phyloP scores from a whole-genome alignment of 1,140 invertebrate species.

The Brachionus angularis region DNA sequence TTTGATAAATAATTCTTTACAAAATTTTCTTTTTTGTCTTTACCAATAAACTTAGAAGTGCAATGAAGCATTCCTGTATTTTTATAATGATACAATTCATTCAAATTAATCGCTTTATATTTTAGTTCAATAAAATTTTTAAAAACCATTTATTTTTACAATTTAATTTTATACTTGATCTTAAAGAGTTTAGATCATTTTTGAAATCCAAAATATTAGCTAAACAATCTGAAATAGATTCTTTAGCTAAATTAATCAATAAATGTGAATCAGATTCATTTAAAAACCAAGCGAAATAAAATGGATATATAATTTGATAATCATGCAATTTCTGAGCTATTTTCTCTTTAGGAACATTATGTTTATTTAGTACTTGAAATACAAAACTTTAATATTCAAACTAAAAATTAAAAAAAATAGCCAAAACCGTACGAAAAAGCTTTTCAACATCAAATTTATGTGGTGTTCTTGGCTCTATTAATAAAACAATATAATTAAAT shows the following conservation, averaged over 20 bases:
- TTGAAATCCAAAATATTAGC: not conserved
- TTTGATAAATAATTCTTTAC: slow-evolving; percentile 6
- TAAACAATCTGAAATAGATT: slow-evolving; percentile 35
- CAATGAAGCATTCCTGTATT: too few species aligned
- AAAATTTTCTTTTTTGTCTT: not conserved
- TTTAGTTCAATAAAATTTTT: not conserved
- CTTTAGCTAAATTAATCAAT: slow-evolving; percentile 43
- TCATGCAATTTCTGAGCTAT: not conserved
- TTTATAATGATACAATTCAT: too few species aligned
- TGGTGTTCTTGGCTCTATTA: slow-evolving; percentile 6
- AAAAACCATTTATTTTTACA: not conserved
- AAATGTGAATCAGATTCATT: slow-evolving; percentile 45
- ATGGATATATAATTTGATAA: not conserved
- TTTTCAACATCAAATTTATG: slow-evolving; percentile 32
- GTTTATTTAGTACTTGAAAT: not conserved
- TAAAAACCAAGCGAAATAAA: slow-evolving; percentile 26
- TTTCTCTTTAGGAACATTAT: slow-evolving; percentile 14
- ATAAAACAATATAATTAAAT: slow-evolving; percentile 33
- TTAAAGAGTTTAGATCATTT: not conserved
- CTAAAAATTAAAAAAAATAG: not conserved
- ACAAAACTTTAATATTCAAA: not conserved
- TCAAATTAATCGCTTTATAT: too few species aligned
- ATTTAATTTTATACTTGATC: not conserved
- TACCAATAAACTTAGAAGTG: slow-evolving; percentile 18
- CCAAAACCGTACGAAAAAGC: not conserved